Base-by-base conservation (phyloP, 2,797 vertebrate species). In the Helicolenus hilgendorfi region DNA sequence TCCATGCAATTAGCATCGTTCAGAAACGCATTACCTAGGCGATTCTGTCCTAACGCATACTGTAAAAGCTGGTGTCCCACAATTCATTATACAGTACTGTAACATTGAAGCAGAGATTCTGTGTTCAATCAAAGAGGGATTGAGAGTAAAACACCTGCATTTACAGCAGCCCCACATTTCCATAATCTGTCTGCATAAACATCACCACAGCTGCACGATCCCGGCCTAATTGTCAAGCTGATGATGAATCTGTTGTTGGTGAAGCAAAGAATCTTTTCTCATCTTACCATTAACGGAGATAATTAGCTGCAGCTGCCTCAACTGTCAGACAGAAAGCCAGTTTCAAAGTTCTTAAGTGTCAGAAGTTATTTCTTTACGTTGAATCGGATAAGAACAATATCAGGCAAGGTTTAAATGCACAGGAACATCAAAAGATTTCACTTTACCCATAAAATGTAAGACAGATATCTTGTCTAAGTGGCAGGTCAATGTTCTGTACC, bases 251-350 rank as follows among this genome's bases (percentile, higher is more conserved):
- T 45, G 74, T 93, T 93, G 85, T 88, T 91, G 89, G 77, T 31
- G 83, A 94, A 92, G 91, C 85, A 91, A 85, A 91, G 9, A 86
- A 85, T 93, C 55, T 83, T 91, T 91, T 87, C 84, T 89, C 79
- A 70, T 94, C 74, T 83, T 84, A 67, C 65, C 65, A 87, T 90
- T 87, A 90, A 85, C 71, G 81, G 80, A 68, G 77, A 92, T 96
- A 89, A 95, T 94, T 89, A 92, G 91, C 87, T 29, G 70, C 88
- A 93, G 89, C 91, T 94, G 91, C 81, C 75, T 90, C 58, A 22
- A 82, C 89, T 88, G 89, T 90, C 90, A 86, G 35, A 15, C 14
- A 62, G 10, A 60, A 81, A 79, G 55, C 4, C 11, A 0, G 27
- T 68, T 80, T 79, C 49, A 80, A 59, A 86, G 82, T 75, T 63